Percentiles rank a stretch among this genome's conserved stretches.
Evolutionary conservation across 2,113 vertebrate genomes (phyloP).

Genomic region (Nibea coibor): DNA sequence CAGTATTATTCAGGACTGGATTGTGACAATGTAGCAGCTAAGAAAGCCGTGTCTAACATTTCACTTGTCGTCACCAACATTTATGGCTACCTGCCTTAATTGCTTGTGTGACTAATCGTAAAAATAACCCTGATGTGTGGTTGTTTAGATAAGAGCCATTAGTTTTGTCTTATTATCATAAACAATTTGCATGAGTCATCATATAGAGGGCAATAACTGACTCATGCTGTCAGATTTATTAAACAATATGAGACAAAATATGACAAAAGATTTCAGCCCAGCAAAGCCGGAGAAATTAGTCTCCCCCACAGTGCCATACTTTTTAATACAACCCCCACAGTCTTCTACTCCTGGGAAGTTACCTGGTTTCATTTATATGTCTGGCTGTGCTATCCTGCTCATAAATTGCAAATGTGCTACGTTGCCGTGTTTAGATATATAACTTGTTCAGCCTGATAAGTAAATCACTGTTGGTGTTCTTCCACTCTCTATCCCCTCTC

Average conservation of each 20-base stretch:
- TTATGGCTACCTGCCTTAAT: not conserved
- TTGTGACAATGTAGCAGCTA: not conserved
- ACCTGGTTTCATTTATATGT: conserved; percentile 49
- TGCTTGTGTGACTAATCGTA: not conserved
- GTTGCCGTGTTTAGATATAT: conserved; percentile 44
- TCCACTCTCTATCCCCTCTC: conserved; percentile 7
- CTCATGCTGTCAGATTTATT: conserved; percentile 15
- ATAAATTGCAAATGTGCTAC: conserved; percentile 56
- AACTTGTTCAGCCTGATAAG: conserved; percentile 32
- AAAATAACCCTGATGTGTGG: conserved; percentile 3
- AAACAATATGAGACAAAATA: conserved; percentile 16
- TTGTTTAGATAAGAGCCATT: conserved; percentile 20
- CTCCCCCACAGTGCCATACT: conserved; percentile 6
- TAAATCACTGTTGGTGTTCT: conserved; percentile 47
- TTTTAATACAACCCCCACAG: conserved; percentile 6
- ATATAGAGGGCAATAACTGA: not conserved
- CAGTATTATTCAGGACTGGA: not conserved
- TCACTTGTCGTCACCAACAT: not conserved
- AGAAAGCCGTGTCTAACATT: not conserved
- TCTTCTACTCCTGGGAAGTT: conserved; percentile 10
- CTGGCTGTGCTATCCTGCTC: conserved; percentile 38
- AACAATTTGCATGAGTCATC: conserved; percentile 8
- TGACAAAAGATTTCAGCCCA: not conserved
- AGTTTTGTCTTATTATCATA: conserved; percentile 12
- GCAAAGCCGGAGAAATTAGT: not conserved